Percentiles rank a stretch among this genome's conserved stretches.
These are phyloP conservation scores for Jacana jacana DNA, from an alignment of 2,113 vertebrate genomes.

Conservation along the genomic window DNA sequence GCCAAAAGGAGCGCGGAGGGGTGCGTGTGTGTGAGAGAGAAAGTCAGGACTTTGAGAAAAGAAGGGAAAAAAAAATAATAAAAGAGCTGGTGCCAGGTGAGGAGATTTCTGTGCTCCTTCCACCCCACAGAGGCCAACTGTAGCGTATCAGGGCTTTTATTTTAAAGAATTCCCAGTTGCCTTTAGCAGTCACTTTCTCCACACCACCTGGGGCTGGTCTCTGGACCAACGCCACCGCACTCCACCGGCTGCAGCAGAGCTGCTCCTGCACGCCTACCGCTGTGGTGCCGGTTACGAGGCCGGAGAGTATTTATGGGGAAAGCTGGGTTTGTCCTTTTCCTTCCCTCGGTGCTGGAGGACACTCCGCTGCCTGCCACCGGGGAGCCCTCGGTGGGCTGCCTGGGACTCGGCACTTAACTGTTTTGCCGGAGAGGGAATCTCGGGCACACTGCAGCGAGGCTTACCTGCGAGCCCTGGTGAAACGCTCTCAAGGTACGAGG, in stretches of 20 bases:
- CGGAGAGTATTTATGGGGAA: background rate
- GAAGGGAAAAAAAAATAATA: background rate
- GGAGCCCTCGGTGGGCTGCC: background rate
- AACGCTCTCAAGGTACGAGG: fast-evolving
- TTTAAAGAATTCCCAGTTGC: background rate
- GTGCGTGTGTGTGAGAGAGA: background rate
- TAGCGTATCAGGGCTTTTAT: background rate
- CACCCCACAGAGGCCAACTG: background rate
- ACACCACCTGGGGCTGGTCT: background rate
- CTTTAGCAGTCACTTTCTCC: background rate
- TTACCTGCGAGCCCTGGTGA: background rate
- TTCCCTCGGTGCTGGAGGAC: background rate
- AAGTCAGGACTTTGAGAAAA: background rate
- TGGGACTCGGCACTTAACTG: fast-evolving
- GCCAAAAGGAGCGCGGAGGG: background rate
- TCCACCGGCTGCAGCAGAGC: background rate
- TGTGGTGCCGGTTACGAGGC: fast-evolving
- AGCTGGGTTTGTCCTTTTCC: background rate
- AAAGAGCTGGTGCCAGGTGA: background rate
- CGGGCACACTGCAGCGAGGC: fast-evolving
- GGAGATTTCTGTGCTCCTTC: background rate
- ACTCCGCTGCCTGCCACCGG: background rate
- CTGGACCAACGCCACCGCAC: background rate
- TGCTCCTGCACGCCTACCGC: fast-evolving
- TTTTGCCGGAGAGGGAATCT: background rate